A percentile compares a stretch with the other conserved stretches of the same genome.
phyloP scores from a whole-genome alignment of 2,888 invertebrate genomes.

The Drosophila diplacantha region DNA sequence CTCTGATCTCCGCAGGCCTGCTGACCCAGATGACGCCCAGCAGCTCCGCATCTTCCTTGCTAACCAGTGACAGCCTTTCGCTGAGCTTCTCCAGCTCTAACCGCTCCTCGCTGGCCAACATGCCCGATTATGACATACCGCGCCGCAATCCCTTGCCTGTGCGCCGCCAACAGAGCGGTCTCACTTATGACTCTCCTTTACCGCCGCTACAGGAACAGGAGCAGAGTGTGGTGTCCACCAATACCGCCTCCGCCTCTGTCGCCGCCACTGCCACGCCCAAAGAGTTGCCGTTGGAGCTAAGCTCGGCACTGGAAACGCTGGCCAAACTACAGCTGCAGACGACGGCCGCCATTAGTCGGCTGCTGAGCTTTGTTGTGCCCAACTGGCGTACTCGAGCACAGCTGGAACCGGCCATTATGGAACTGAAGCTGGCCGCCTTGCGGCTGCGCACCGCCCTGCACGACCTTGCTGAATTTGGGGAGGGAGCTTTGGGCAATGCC shows the following conservation, averaged over 20 bases:
- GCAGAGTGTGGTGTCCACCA: conserved; percentile 42
- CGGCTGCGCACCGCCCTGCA: conserved; percentile 88
- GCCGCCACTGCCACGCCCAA: conserved; percentile 72
- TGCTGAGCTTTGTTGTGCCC: conserved; percentile 87
- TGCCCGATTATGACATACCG: conserved; percentile 86
- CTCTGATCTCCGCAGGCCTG: conserved; percentile 74
- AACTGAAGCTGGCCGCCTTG: conserved; percentile 89
- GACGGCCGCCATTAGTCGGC: conserved; percentile 86
- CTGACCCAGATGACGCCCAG: conserved; percentile 81
- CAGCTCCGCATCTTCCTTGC: conserved; percentile 83
- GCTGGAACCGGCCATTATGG: conserved; percentile 87
- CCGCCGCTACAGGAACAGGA: conserved; percentile 71
- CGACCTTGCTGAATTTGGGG: conserved; percentile 92
- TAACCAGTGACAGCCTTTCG: conserved; percentile 81
- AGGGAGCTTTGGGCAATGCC: conserved; percentile 92
- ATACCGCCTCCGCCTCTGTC: conserved; percentile 13
- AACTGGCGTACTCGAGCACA: conserved; percentile 90
- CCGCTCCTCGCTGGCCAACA: conserved; percentile 80
- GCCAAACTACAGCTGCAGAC: conserved; percentile 88
- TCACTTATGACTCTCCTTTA: conserved; percentile 82
- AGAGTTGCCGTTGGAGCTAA: conserved; percentile 85
- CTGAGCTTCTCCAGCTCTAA: conserved; percentile 79
- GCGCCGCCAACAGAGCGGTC: conserved; percentile 53
- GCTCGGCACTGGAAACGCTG: conserved; percentile 86
- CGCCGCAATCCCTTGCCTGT: conserved; percentile 78